Conservation (phyloP, 2,888 invertebrate genomes). For the Napeogenes sylphis region DNA sequence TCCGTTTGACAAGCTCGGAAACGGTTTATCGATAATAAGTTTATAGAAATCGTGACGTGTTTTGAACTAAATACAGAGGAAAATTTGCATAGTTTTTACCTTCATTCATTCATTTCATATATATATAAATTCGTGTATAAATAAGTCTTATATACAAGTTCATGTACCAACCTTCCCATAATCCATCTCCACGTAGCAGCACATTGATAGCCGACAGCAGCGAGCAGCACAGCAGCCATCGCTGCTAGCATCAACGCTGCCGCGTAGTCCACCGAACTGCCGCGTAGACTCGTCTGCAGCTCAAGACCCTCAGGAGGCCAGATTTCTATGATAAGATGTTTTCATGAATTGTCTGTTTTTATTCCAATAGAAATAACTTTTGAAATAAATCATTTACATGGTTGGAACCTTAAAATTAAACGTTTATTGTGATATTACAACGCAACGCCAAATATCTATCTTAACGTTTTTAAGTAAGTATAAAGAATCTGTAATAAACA, state of each 20-base stretch:
- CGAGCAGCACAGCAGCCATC: constrained; percentile 82
- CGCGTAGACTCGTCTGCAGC: constrained; percentile 54
- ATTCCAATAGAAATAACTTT: too few relatives aligned
- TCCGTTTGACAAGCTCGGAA: constrained; percentile 10
- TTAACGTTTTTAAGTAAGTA: neutral
- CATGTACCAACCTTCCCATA: constrained; percentile 66
- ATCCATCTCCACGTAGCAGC: constrained; percentile 86
- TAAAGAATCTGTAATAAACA: neutral
- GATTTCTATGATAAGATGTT: constrained; percentile 38
- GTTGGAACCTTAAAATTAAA: too few relatives aligned
- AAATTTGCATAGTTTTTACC: too few relatives aligned
- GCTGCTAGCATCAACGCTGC: constrained; percentile 77
- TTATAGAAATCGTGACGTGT: too few relatives aligned
- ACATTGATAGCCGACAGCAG: constrained; percentile 85
- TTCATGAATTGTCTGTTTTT: too few relatives aligned
- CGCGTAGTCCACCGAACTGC: constrained; percentile 76
- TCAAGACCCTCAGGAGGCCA: constrained; percentile 67
- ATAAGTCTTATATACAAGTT: too few relatives aligned
- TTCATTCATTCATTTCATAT: too few relatives aligned
- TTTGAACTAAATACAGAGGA: too few relatives aligned
- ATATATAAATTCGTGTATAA: too few relatives aligned
- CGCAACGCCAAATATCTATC: neutral
- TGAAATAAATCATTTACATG: too few relatives aligned
- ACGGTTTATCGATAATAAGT: constrained; percentile 1
- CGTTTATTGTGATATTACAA: too few relatives aligned